Evolutionary conservation across 2,888 invertebrate genomes (phyloP).

Genomic region (Tenthredo livida): DNA sequence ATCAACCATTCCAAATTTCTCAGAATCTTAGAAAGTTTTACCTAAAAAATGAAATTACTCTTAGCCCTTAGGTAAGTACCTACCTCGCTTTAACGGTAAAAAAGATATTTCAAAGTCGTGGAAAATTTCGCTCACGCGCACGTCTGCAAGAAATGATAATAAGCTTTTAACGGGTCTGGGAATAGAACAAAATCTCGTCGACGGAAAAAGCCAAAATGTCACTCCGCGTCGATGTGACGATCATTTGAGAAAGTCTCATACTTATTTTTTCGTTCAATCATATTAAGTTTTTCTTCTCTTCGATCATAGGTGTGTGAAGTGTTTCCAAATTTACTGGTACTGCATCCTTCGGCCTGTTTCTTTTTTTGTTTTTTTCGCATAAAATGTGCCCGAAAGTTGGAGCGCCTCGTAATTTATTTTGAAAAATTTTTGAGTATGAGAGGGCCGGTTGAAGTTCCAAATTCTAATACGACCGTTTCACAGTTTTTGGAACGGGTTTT

Average conservation of each 20-base stretch:
- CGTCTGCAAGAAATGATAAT: constrained; percentile 15
- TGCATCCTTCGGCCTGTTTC: too few relatives aligned
- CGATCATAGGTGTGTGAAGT: too few relatives aligned
- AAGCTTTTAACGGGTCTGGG: background rate
- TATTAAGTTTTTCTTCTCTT: too few relatives aligned
- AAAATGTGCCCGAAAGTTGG: too few relatives aligned
- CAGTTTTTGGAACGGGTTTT: too few relatives aligned
- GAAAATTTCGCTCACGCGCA: background rate
- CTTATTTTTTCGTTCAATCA: background rate
- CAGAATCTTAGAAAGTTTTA: background rate
- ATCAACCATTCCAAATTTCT: background rate
- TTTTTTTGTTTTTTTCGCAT: too few relatives aligned
- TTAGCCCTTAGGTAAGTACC: background rate
- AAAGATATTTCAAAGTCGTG: constrained; percentile 18
- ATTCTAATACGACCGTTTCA: too few relatives aligned
- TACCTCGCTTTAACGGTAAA: constrained; percentile 20
- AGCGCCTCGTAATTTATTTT: too few relatives aligned
- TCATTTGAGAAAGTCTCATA: background rate
- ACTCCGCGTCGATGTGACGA: background rate
- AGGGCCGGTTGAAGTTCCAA: too few relatives aligned
- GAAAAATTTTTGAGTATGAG: too few relatives aligned
- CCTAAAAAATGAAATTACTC: constrained; percentile 16
- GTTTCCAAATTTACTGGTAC: too few relatives aligned
- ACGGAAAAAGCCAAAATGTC: background rate
- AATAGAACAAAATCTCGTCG: background rate